These are phyloP conservation scores for Chloropsis cyanopogon DNA, from an alignment of 2,113 vertebrate species.

Conservation along the genomic window DNA sequence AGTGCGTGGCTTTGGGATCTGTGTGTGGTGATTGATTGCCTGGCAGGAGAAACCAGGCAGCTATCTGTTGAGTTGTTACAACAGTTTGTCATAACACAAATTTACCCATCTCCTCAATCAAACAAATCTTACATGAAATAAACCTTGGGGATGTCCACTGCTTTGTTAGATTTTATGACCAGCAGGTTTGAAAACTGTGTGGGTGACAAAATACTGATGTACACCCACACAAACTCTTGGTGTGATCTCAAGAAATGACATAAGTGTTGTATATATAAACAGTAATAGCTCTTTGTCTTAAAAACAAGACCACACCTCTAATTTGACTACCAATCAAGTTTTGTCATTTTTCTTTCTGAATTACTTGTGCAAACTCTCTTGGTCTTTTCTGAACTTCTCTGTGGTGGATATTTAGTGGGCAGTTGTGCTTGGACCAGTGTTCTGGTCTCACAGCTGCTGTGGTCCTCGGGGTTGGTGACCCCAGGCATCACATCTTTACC, in stretches of 20 bases:
- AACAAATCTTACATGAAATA: background rate
- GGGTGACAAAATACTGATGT: slow-evolving; percentile 13
- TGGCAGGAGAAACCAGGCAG: background rate
- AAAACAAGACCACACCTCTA: background rate
- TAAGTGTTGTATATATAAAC: background rate
- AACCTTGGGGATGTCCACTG: background rate
- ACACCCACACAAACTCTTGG: slow-evolving; percentile 16
- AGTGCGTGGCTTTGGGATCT: background rate
- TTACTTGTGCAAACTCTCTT: background rate
- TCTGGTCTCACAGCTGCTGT: background rate
- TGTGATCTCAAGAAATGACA: slow-evolving; percentile 6
- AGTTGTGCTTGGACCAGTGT: background rate
- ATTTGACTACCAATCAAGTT: background rate
- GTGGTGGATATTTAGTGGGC: background rate
- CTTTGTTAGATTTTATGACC: slow-evolving; percentile 24
- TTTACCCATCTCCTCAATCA: background rate
- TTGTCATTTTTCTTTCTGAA: background rate
- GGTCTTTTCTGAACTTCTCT: background rate
- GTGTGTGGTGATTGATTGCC: background rate
- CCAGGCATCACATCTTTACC: background rate
- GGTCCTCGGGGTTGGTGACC: background rate
- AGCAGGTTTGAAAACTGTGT: background rate
- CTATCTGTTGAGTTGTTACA: background rate
- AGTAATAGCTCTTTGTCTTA: background rate
- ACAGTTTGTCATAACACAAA: background rate